phyloP scores from a whole-genome alignment of 2,113 vertebrate genomes.

The Rafetus swinhoei region DNA sequence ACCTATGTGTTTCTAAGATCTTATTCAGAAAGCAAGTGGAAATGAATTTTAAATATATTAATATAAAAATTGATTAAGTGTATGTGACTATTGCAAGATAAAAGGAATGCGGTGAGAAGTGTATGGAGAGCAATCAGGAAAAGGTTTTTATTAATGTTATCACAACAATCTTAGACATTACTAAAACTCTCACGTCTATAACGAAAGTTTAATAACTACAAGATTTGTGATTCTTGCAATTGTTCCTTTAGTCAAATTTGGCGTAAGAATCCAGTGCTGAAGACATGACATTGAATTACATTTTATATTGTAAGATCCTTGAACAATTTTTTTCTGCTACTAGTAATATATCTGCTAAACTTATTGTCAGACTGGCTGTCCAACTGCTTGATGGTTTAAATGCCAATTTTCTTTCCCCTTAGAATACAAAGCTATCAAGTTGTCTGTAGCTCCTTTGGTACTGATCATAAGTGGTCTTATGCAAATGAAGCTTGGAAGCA shows the following conservation, averaged over 20 bases:
- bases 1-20: neutral
- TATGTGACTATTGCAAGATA: neutral
- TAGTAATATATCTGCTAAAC: neutral
- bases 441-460: neutral
- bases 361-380: neutral
- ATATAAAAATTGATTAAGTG: neutral
- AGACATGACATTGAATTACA: neutral
- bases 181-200: neutral
- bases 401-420: neutral
- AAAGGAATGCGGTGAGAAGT: neutral
- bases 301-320: neutral
- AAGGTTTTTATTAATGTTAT: neutral
- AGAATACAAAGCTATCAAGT: neutral
- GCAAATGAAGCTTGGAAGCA: neutral
- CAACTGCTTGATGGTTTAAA: neutral
- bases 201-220: neutral
- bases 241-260: neutral
- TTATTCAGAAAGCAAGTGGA: slow-evolving; percentile 18
- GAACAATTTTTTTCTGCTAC: neutral
- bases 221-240: neutral
- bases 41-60: slow-evolving; percentile 1
- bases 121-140: neutral
- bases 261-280: neutral
- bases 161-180: neutral
- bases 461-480: neutral